Evolutionary conservation across 2,113 vertebrate genomes (phyloP), one percentile per base, ranked within the genome.

Genomic region (Verasper variegatus): DNA sequence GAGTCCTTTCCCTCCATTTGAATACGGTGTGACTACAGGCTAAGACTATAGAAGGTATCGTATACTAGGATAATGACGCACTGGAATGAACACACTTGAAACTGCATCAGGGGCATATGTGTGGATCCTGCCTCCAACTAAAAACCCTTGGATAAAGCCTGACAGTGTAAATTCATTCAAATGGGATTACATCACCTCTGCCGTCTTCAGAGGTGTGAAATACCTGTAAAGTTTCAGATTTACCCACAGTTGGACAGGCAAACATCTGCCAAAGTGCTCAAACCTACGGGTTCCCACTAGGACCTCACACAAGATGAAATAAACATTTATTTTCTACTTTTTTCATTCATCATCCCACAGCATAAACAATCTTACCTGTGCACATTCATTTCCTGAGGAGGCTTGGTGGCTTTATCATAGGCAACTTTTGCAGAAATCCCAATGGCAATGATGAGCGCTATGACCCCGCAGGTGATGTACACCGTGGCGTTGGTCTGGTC

Each of bases 301-400:
- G 40, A 42, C 40, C 40, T 42, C 40, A 42, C 40, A 42, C 45
- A 49, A 49, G 45, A 17, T 49, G 42, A 15, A 45, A 45, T 15
- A 45, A 2, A 37, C 1, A 15, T 49, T 6, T 31, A 7, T 31
- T 31, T 49, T 49, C 45, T 17, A 4, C 45, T 49, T 49, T 49
- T 49, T 49, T 10, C 45, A 13, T 51, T 51, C 3, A 51, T 51
- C 47, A 42, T 42, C 11, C 12, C 40, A 12, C 12, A 42, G 2
- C 40, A 37, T 42, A 42, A 42, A 40, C 12, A 1, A 0, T 59
- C 94, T 94, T 90, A 99, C 98, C 98, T 98, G 95, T 98, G 97
- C 84, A 99, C 98, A 87, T 99, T 99, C 97, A 99, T 99, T 93
- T 99, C 98, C 95, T 97, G 96, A 1, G 98, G 98, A 0, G 96